Evolutionary conservation across 1,140 invertebrate species (phyloP).

Genomic region (Idris sp.): DNA sequence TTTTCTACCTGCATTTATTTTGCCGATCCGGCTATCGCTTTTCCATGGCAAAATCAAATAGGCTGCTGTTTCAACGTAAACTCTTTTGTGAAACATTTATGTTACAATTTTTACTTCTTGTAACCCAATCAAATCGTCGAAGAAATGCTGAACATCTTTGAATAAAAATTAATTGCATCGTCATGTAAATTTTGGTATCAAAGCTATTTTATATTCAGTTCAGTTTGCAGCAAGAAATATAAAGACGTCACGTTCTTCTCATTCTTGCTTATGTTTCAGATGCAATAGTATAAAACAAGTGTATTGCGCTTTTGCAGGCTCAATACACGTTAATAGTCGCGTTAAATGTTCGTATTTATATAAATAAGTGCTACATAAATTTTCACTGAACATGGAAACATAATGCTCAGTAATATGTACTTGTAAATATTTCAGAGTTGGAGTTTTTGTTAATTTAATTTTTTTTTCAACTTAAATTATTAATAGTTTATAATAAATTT

Average conservation of each 20-base stretch:
- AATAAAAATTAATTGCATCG: slow-evolving; percentile 21
- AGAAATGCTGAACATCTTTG: neutral
- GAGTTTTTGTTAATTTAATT: too few species aligned
- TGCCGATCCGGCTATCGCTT: slow-evolving; percentile 27
- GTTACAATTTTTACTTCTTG: slow-evolving; percentile 1
- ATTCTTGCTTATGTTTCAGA: slow-evolving; percentile 53
- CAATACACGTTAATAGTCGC: slow-evolving; percentile 46
- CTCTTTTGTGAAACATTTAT: slow-evolving; percentile 39
- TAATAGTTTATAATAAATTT: too few species aligned
- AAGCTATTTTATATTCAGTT: slow-evolving; percentile 47
- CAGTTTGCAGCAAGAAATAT: slow-evolving; percentile 49
- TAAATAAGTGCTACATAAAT: slow-evolving; percentile 42
- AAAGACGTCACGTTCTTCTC: slow-evolving; percentile 45
- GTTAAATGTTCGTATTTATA: slow-evolving; percentile 50
- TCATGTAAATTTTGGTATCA: slow-evolving; percentile 4
- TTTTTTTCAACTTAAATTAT: too few species aligned
- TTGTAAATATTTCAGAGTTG: too few species aligned
- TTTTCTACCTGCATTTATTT: slow-evolving; percentile 41
- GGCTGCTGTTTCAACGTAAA: slow-evolving; percentile 20
- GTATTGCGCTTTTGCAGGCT: slow-evolving; percentile 21
- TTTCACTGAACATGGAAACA: slow-evolving; percentile 2
- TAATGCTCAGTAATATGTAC: neutral
- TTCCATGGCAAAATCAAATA: slow-evolving; percentile 13
- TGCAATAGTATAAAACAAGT: slow-evolving; percentile 42
- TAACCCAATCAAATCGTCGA: slow-evolving; percentile 9